Percentiles rank a stretch among this genome's conserved stretches.
Evolutionary conservation across 2,113 vertebrate genomes (phyloP).

Genomic region (Abramis brama): DNA sequence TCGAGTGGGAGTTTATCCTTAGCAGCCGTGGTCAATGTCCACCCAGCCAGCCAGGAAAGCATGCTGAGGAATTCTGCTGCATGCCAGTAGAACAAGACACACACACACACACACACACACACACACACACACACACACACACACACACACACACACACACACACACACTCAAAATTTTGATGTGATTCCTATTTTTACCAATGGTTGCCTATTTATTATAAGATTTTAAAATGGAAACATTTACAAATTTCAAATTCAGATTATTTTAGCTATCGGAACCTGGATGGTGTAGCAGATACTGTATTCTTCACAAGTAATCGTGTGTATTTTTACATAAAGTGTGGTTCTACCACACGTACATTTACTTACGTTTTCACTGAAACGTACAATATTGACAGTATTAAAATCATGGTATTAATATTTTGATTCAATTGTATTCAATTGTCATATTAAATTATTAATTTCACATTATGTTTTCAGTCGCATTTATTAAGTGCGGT

Average conservation of each 20-base stretch:
- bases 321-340: too few relatives aligned
- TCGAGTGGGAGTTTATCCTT: slow-evolving; percentile 37
- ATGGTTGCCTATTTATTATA: not conserved
- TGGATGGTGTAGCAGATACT: not conserved
- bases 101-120: not conserved
- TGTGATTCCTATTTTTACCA: not conserved
- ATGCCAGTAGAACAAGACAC: not conserved
- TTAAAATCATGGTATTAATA: too few relatives aligned
- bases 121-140: not conserved
- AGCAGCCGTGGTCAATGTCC: slow-evolving; percentile 39
- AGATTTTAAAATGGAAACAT: not conserved
- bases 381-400: too few relatives aligned
- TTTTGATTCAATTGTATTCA: too few relatives aligned
- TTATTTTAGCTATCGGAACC: not conserved
- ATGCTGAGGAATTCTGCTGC: slow-evolving; percentile 21
- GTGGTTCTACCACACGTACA: too few relatives aligned
- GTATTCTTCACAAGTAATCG: too few relatives aligned
- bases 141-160: not conserved
- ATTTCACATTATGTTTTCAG: too few relatives aligned
- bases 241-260: not conserved
- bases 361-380: too few relatives aligned
- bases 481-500: too few relatives aligned
- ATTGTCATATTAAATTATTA: too few relatives aligned
- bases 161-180: not conserved
- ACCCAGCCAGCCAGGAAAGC: not conserved